These are phyloP conservation scores for Leptinotarsa defecta DNA, from an alignment of 1,140 invertebrate genomes.

Conservation along the genomic window DNA sequence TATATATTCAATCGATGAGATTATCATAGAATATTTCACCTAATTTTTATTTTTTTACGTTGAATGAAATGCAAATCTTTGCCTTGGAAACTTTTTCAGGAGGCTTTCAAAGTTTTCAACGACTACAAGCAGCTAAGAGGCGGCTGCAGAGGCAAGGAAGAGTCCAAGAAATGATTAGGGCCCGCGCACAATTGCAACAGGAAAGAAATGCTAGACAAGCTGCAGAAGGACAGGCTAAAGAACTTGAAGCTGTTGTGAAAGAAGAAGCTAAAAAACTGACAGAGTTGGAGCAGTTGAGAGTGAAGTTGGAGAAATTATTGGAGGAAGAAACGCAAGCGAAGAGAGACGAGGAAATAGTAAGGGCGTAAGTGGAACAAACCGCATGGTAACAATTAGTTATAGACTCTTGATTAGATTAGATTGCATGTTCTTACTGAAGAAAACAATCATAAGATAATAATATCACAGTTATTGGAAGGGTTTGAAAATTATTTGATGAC, in stretches of 20 bases:
- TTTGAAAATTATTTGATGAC: too few relatives aligned
- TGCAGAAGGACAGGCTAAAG: conserved; percentile 67
- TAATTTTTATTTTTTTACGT: too few relatives aligned
- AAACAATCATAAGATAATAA: too few relatives aligned
- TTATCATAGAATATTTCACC: too few relatives aligned
- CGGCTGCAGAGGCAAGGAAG: conserved; percentile 64
- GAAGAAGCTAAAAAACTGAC: conserved; percentile 72
- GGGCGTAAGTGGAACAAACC: conserved; percentile 53
- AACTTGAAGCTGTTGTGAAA: conserved; percentile 69
- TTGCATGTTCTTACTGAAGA: too few relatives aligned
- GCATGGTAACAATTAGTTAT: too few relatives aligned
- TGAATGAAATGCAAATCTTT: too few relatives aligned
- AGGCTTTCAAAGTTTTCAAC: conserved; percentile 69
- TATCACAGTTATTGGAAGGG: too few relatives aligned
- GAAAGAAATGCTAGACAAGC: conserved; percentile 70
- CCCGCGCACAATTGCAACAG: conserved; percentile 64
- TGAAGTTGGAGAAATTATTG: conserved; percentile 69
- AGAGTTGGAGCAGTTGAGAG: conserved; percentile 71
- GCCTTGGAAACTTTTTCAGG: conserved; percentile 25
- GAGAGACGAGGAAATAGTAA: conserved; percentile 81
- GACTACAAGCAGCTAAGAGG: conserved; percentile 63
- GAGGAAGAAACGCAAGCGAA: conserved; percentile 83
- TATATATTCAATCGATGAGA: too few relatives aligned
- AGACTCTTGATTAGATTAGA: too few relatives aligned
- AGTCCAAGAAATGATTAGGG: conserved; percentile 61